A percentile compares a stretch with the other conserved stretches of the same genome.
Conservation (phyloP, 2,888 invertebrate species). For the Cantharis rustica region DNA sequence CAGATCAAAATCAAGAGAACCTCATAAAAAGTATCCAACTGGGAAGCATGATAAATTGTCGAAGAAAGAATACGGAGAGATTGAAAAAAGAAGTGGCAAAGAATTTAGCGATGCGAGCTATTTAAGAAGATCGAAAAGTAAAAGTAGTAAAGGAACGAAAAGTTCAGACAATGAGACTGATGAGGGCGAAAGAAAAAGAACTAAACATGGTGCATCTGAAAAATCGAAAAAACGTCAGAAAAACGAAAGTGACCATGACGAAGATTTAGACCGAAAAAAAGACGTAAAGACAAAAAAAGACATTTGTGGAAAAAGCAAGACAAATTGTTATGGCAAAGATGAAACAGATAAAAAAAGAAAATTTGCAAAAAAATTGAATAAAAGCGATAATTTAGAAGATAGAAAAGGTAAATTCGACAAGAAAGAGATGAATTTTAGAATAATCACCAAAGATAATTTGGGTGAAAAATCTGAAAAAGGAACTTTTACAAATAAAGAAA, state of each 20-base stretch:
- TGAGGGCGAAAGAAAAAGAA: not conserved
- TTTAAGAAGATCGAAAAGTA: not conserved
- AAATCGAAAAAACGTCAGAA: not conserved
- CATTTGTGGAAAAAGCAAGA: not conserved
- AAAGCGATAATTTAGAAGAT: not conserved
- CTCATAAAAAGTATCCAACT: not conserved
- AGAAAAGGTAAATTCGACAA: not conserved
- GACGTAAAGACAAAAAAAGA: not conserved
- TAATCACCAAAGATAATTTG: not conserved
- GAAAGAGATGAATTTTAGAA: not conserved
- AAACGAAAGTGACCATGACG: not conserved
- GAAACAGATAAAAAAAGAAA: not conserved
- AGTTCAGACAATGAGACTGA: not conserved
- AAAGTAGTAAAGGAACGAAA: not conserved
- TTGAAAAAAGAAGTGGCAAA: not conserved
- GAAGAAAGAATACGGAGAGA: not conserved
- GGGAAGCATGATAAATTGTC: not conserved
- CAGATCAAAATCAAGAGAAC: not conserved
- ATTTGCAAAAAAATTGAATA: not conserved
- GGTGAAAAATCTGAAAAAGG: not conserved
- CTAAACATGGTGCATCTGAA: not conserved
- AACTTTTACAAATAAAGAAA: not conserved
- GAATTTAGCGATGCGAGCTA: not conserved
- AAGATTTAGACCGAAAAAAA: not conserved
- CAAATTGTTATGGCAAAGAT: not conserved